Percentiles rank a stretch among this genome's conserved stretches.
phyloP scores from a whole-genome alignment of 2,113 vertebrate species.

The Carlito syrichta region DNA sequence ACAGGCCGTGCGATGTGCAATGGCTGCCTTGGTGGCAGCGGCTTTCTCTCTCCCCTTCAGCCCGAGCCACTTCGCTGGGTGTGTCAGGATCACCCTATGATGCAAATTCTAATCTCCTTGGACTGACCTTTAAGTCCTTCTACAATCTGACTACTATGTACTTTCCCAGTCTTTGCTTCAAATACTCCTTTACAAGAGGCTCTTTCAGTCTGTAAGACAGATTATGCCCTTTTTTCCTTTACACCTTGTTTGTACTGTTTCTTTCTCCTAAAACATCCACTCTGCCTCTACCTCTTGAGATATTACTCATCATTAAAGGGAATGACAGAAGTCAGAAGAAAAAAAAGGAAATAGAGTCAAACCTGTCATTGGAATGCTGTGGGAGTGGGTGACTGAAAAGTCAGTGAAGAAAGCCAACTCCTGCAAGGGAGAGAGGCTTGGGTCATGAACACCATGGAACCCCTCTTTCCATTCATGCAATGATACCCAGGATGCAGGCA shows the following conservation, averaged over 20 bases:
- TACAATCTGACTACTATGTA: rapidly evolving
- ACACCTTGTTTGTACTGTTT: background rate
- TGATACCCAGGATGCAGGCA: background rate
- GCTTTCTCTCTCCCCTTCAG: too few species aligned
- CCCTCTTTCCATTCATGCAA: background rate
- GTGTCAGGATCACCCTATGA: too few species aligned
- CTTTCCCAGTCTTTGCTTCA: background rate
- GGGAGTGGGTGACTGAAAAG: background rate
- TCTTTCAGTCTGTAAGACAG: background rate
- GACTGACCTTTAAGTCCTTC: background rate
- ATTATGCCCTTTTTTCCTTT: background rate
- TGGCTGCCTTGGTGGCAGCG: too few species aligned
- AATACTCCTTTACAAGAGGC: background rate
- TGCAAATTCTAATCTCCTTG: background rate
- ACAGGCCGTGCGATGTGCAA: too few species aligned
- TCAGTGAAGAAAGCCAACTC: background rate
- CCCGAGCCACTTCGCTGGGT: too few species aligned
- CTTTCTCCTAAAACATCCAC: background rate
- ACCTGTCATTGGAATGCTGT: background rate
- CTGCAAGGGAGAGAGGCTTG: background rate
- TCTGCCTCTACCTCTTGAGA: background rate
- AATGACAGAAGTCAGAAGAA: background rate
- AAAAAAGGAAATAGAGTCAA: background rate
- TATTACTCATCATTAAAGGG: background rate
- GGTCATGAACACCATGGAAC: background rate